phyloP scores from a whole-genome alignment of 2,113 vertebrate genomes.

The Stercorarius parasiticus region DNA sequence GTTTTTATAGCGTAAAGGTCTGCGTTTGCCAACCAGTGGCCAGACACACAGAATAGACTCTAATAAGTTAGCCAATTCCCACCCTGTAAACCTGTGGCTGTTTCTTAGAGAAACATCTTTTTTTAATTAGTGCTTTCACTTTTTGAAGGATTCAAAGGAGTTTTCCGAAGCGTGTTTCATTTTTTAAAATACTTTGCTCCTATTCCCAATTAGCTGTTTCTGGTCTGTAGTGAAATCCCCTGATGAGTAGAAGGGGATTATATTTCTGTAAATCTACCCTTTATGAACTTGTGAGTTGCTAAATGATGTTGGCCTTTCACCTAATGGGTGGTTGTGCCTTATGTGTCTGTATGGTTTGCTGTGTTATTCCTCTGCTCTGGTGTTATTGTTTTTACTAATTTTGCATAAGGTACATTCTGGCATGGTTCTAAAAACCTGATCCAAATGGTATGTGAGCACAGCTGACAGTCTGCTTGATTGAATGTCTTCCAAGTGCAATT shows the following conservation, averaged over 20 bases:
- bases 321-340: slow-evolving; percentile 45
- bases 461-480: slow-evolving; percentile 63
- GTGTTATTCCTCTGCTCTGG: slow-evolving; percentile 55
- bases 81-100: slow-evolving; percentile 60
- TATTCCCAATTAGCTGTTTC: slow-evolving; percentile 64
- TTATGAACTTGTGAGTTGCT: slow-evolving; percentile 70
- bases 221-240: slow-evolving; percentile 69
- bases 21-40: slow-evolving; percentile 71
- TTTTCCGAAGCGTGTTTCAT: slow-evolving; percentile 42
- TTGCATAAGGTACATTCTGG: slow-evolving; percentile 63
- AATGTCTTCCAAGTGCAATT: slow-evolving; percentile 65
- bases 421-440: slow-evolving; percentile 48
- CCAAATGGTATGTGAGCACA: slow-evolving; percentile 49
- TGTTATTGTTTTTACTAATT: slow-evolving; percentile 53
- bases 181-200: slow-evolving; percentile 47
- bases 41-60: slow-evolving; percentile 63
- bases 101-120: slow-evolving; percentile 62
- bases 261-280: slow-evolving; percentile 73
- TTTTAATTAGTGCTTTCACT: slow-evolving; percentile 68
- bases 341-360: slow-evolving; percentile 41
- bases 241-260: slow-evolving; percentile 60
- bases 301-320: slow-evolving; percentile 71
- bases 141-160: slow-evolving; percentile 66
- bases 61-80: slow-evolving; percentile 59
- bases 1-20: slow-evolving; percentile 74